Evolutionary conservation across 2,113 vertebrate species (phyloP).

Genomic region (Climacteris rufus): DNA sequence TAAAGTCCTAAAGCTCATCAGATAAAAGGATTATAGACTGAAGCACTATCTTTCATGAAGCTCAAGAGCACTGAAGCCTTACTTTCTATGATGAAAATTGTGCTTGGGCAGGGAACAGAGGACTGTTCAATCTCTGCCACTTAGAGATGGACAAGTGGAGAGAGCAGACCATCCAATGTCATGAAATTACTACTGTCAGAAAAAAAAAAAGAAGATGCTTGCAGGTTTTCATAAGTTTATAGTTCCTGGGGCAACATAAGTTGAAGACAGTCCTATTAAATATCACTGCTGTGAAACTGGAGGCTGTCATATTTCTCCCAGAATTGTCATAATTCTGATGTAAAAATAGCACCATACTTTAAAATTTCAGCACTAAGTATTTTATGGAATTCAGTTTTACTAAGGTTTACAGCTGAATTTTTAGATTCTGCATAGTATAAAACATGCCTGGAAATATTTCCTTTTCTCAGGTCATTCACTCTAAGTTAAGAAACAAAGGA

Average conservation of each 20-base stretch:
- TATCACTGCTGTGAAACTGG: neutral
- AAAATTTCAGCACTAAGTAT: neutral
- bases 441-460: neutral
- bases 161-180: accelerated
- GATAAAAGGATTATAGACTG: neutral
- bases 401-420: neutral
- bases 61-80: neutral
- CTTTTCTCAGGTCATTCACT: neutral
- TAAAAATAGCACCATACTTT: neutral
- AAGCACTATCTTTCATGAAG: neutral
- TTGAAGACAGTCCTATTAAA: neutral
- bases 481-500: neutral
- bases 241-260: neutral
- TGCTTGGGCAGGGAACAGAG: neutral
- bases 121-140: neutral
- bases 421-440: neutral
- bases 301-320: neutral
- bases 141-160: neutral
- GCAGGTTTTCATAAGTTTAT: neutral
- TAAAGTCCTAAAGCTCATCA: neutral
- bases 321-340: neutral
- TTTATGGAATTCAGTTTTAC: neutral
- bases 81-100: neutral
- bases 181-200: neutral
- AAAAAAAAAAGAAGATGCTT: neutral